Conservation (phyloP, 2,888 invertebrate genomes). For the Pristionchus exspectatus region DNA sequence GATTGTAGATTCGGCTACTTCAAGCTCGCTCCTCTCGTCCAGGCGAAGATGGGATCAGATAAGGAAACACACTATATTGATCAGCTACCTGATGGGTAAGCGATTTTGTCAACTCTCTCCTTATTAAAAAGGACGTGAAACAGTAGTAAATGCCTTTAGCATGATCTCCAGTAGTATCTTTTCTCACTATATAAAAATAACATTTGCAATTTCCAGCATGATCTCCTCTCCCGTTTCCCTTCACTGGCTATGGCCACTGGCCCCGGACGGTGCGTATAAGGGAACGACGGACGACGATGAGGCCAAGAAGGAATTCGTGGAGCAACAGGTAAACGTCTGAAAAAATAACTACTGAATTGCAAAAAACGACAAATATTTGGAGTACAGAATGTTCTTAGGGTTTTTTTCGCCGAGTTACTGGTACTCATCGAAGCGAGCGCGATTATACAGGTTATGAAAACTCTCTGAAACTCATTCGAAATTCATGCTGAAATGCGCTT, state of each 20-base stretch:
- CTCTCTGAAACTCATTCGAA: background rate
- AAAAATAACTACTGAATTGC: too few relatives aligned
- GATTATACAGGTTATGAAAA: too few relatives aligned
- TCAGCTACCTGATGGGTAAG: constrained; percentile 55
- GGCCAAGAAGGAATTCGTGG: background rate
- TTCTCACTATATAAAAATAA: too few relatives aligned
- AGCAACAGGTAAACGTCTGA: constrained; percentile 44
- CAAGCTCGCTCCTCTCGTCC: constrained; percentile 70
- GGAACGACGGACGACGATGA: constrained; percentile 7
- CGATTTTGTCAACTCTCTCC: too few relatives aligned
- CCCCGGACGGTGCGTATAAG: constrained; percentile 40
- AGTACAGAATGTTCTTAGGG: too few relatives aligned
- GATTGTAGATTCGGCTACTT: constrained; percentile 67
- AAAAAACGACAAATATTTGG: too few relatives aligned
- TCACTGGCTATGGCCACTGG: constrained; percentile 72
- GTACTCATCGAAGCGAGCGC: too few relatives aligned
- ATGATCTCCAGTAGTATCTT: too few relatives aligned
- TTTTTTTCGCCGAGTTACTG: too few relatives aligned
- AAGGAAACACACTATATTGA: constrained; percentile 35
- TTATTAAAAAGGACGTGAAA: too few relatives aligned
- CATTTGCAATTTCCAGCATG: too few relatives aligned
- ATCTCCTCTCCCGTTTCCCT: constrained; percentile 72
- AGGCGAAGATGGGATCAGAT: constrained; percentile 52
- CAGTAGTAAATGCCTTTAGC: constrained; percentile 23
- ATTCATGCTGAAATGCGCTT: background rate